Percentiles rank a stretch among this genome's conserved stretches.
phyloP scores from a whole-genome alignment of 2,888 invertebrate genomes.

The Oasisia sp. region DNA sequence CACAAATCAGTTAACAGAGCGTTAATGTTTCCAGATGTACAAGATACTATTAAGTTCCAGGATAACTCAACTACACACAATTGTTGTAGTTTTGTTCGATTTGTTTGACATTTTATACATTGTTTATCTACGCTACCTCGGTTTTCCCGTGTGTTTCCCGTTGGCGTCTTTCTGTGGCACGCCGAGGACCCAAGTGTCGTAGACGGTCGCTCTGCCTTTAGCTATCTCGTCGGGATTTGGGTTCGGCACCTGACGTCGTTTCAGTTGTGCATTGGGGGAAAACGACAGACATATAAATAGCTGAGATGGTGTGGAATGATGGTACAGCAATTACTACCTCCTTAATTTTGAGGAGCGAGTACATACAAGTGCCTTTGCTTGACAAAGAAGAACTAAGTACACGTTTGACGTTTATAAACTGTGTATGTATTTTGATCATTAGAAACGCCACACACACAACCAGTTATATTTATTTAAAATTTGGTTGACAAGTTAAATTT shows the following conservation, averaged over 20 bases:
- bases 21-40: neutral
- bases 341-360: neutral
- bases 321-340: neutral
- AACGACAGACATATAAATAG: neutral
- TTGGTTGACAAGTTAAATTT: too few relatives aligned
- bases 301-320: neutral
- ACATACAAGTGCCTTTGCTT: too few relatives aligned
- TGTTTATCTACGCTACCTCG: conserved; percentile 27
- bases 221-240: conserved; percentile 54
- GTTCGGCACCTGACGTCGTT: conserved; percentile 38
- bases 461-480: too few relatives aligned
- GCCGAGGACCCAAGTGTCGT: conserved; percentile 57
- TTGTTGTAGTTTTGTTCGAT: conserved; percentile 49
- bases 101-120: conserved; percentile 32
- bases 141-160: conserved; percentile 31
- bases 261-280: neutral
- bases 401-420: too few relatives aligned
- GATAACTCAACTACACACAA: too few relatives aligned
- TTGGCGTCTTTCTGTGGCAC: conserved; percentile 34
- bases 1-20: neutral
- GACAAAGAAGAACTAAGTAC: too few relatives aligned
- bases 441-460: too few relatives aligned
- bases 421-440: too few relatives aligned
- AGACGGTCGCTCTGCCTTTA: conserved; percentile 52
- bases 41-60: too few relatives aligned